A percentile compares a stretch with the other conserved stretches of the same genome.
Conservation (phyloP, 2,797 vertebrate genomes). For the Falco concolor region DNA sequence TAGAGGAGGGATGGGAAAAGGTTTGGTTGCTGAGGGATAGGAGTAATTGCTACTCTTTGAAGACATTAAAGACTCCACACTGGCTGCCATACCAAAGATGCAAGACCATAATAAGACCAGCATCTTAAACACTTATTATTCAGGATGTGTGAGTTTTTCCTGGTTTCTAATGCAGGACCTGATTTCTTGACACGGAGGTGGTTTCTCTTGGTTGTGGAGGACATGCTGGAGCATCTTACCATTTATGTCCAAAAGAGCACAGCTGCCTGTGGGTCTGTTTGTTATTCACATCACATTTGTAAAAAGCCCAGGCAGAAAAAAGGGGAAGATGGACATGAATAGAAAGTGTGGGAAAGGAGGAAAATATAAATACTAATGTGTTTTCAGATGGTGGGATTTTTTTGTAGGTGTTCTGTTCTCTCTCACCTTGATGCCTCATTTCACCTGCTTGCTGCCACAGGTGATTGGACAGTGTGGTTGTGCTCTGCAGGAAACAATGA, state of each 20-base stretch:
- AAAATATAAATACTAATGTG: not conserved
- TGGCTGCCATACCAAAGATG: not conserved
- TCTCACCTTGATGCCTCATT: conserved; percentile 42
- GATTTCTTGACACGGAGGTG: not conserved
- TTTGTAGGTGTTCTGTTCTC: not conserved
- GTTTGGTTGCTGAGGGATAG: not conserved
- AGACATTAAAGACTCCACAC: not conserved
- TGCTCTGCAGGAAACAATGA: conserved; percentile 7
- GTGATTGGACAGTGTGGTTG: not conserved
- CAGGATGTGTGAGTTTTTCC: not conserved
- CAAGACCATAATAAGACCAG: not conserved
- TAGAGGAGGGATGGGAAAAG: not conserved
- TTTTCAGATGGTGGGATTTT: not conserved
- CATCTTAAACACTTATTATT: not conserved
- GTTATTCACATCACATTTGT: not conserved
- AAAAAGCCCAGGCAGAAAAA: not conserved
- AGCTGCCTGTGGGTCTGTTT: not conserved
- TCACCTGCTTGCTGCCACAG: not conserved
- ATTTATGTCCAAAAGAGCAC: not conserved
- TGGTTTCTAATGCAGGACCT: not conserved
- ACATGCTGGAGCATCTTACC: not conserved
- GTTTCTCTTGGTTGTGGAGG: not conserved
- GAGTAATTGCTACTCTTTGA: not conserved
- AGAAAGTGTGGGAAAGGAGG: not conserved
- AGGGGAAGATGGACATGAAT: not conserved